A percentile compares a stretch with the other conserved stretches of the same genome.
phyloP scores from a whole-genome alignment of 1,140 invertebrate species.

The Batillaria attramentaria region DNA sequence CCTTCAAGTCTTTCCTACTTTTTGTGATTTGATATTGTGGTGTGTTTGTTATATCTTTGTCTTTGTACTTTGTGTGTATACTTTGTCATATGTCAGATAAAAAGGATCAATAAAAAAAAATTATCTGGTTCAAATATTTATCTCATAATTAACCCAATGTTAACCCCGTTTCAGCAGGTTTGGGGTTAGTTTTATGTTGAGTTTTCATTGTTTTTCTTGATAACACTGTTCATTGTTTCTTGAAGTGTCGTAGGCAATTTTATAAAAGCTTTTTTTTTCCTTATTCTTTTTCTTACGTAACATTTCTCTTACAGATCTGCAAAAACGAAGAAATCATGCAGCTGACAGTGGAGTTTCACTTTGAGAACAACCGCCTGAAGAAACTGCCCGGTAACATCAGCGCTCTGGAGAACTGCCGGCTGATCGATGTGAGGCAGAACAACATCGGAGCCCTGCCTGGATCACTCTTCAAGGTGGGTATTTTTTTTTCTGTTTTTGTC shows the following conservation, averaged over 20 bases:
- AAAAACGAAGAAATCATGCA: conserved; percentile 66
- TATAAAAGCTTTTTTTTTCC: neutral
- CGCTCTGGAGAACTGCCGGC: conserved; percentile 51
- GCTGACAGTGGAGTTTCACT: conserved; percentile 52
- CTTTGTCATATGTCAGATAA: too few relatives aligned
- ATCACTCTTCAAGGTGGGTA: conserved; percentile 46
- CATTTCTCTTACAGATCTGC: conserved; percentile 44
- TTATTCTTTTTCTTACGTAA: neutral
- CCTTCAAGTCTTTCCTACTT: neutral
- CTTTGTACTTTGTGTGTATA: neutral
- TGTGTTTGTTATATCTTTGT: neutral
- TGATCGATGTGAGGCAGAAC: conserved; percentile 61
- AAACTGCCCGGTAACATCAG: conserved; percentile 63
- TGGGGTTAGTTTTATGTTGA: neutral
- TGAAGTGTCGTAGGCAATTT: neutral
- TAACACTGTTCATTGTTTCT: neutral
- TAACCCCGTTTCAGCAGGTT: neutral
- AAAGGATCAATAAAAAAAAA: too few relatives aligned
- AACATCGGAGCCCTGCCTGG: conserved; percentile 55
- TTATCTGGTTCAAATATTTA: too few relatives aligned
- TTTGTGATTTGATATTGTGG: too few relatives aligned
- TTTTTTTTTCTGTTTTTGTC: too few relatives aligned
- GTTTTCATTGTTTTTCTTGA: neutral
- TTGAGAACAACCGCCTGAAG: conserved; percentile 65
- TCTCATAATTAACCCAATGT: too few relatives aligned